A percentile compares a stretch with the other conserved stretches of the same genome.
These are phyloP conservation scores for Eupithecia abbreviata DNA, from an alignment of 2,888 invertebrate genomes.

Conservation along the genomic window DNA sequence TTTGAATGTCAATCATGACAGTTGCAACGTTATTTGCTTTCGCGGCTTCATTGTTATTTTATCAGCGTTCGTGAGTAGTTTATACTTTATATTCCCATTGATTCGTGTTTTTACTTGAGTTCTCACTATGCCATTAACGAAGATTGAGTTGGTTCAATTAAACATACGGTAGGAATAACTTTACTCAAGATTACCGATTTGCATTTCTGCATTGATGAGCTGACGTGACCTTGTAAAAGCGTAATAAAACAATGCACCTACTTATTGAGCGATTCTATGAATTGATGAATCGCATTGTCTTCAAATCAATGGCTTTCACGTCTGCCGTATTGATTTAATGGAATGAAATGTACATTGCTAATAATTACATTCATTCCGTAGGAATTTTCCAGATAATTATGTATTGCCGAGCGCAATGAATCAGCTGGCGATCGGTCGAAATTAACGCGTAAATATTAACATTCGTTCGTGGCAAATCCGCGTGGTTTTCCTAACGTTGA, in stretches of 20 bases:
- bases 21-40: slow-evolving; percentile 43
- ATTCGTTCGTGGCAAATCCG: slow-evolving; percentile 32
- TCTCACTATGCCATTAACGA: slow-evolving; percentile 57
- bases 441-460: slow-evolving; percentile 54
- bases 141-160: slow-evolving; percentile 33
- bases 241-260: slow-evolving; percentile 6
- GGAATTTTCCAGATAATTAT: slow-evolving; percentile 51
- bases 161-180: slow-evolving; percentile 28
- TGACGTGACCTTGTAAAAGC: slow-evolving; percentile 15
- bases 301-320: slow-evolving; percentile 29
- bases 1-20: slow-evolving; percentile 23
- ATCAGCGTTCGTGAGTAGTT: slow-evolving; percentile 45
- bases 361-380: slow-evolving; percentile 49
- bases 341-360: slow-evolving; percentile 32
- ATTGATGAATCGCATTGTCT: slow-evolving; percentile 29
- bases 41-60: slow-evolving; percentile 52
- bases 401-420: slow-evolving; percentile 55
- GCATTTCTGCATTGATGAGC: slow-evolving; percentile 31
- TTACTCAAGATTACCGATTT: slow-evolving; percentile 30
- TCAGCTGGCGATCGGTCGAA: slow-evolving; percentile 49
- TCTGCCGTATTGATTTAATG: slow-evolving; percentile 19
- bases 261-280: not conserved
- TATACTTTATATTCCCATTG: slow-evolving; percentile 50
- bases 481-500: slow-evolving; percentile 47
- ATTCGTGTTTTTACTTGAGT: slow-evolving; percentile 56